These are phyloP conservation scores for Mustelus asterias DNA, from an alignment of 2,113 vertebrate genomes.

Conservation along the genomic window DNA sequence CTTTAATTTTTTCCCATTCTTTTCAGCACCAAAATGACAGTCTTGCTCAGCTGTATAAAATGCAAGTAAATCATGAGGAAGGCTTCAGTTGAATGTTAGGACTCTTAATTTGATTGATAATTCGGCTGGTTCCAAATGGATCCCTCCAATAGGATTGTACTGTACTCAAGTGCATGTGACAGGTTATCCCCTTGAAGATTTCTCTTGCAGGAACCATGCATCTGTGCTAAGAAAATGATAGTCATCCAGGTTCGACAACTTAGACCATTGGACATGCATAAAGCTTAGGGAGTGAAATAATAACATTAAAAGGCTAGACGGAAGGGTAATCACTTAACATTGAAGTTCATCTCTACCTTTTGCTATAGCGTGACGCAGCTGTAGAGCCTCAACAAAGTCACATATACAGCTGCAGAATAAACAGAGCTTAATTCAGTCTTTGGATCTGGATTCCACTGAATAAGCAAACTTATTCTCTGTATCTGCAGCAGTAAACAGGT, in stretches of 20 bases:
- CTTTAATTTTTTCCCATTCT: not conserved
- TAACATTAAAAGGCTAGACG: not conserved
- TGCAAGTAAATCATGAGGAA: not conserved
- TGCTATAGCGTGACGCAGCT: constrained; percentile 12
- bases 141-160: not conserved
- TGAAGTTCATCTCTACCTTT: not conserved
- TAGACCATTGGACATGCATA: not conserved
- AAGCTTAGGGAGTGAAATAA: not conserved
- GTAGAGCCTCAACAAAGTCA: not conserved
- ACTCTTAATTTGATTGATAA: constrained; percentile 1
- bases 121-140: not conserved
- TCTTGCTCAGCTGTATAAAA: not conserved
- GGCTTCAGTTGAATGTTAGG: not conserved
- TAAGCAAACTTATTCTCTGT: constrained; percentile 15
- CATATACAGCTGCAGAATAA: constrained; percentile 18
- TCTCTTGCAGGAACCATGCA: not conserved
- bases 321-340: constrained; percentile 1
- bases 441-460: constrained; percentile 18
- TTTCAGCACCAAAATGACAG: not conserved
- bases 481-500: constrained; percentile 32
- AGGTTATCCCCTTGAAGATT: not conserved
- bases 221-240: not conserved
- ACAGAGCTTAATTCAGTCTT: constrained; percentile 17
- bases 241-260: not conserved
- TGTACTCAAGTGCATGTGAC: not conserved